Conservation (phyloP, 2,797 vertebrate genomes). For the Enteromius trimaculatus region DNA sequence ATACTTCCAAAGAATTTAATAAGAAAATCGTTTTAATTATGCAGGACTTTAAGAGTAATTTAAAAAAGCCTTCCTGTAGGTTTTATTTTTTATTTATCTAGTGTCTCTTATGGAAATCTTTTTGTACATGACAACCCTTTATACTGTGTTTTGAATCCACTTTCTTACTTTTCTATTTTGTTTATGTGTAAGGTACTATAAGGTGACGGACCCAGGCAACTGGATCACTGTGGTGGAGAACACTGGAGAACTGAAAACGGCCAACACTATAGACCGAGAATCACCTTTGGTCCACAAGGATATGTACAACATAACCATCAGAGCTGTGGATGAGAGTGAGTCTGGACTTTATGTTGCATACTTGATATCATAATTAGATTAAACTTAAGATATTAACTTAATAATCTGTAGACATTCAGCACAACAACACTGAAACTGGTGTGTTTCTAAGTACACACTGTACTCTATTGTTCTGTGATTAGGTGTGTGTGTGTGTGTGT, state of each 20-base stretch:
- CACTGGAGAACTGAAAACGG: constrained; percentile 77
- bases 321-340: constrained; percentile 70
- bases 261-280: constrained; percentile 80
- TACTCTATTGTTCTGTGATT: background rate
- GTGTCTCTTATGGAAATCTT: background rate
- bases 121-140: background rate
- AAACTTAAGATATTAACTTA: background rate
- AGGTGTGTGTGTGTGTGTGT: background rate
- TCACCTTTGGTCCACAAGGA: constrained; percentile 73
- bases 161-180: background rate
- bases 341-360: constrained; percentile 28
- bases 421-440: background rate
- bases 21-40: background rate
- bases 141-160: background rate
- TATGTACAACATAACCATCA: constrained; percentile 69
- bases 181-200: constrained; percentile 70
- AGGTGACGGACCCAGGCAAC: constrained; percentile 68
- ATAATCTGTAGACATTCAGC: background rate
- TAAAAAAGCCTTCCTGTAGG: background rate
- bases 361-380: background rate
- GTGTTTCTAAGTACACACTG: background rate
- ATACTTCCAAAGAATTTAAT: background rate
- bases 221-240: constrained; percentile 80
- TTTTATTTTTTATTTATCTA: background rate
- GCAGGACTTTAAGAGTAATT: background rate